A percentile compares a stretch with the other conserved stretches of the same genome.
Evolutionary conservation across 1,140 invertebrate species (phyloP).

Genomic region (Drosophila serrata): DNA sequence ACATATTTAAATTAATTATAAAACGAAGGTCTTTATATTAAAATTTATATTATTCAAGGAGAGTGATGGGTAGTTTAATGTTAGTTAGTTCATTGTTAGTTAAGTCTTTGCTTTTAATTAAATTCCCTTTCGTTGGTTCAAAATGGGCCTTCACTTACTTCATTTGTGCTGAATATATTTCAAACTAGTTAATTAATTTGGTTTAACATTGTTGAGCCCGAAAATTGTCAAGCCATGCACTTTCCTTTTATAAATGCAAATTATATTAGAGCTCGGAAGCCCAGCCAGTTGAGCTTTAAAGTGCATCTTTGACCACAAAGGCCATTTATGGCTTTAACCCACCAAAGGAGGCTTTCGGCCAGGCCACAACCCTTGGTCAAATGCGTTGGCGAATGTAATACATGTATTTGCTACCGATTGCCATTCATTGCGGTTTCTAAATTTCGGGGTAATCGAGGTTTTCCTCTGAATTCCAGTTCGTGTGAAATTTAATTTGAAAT

Average conservation of each 20-base stretch:
- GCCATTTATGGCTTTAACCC: slow-evolving; percentile 10
- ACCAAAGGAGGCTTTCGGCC: slow-evolving; percentile 5
- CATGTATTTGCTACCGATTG: slow-evolving; percentile 12
- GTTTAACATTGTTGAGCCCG: slow-evolving; percentile 1
- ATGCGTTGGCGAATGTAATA: slow-evolving; percentile 6
- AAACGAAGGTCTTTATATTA: neutral
- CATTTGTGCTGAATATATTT: neutral
- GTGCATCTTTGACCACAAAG: slow-evolving; percentile 12
- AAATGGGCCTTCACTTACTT: neutral
- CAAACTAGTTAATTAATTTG: neutral
- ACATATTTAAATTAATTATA: neutral
- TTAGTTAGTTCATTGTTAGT: neutral
- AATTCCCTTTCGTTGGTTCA: neutral
- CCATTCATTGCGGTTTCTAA: slow-evolving; percentile 9
- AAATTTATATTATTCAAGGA: neutral
- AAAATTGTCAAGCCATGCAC: slow-evolving; percentile 2
- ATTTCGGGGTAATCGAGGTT: slow-evolving; percentile 1
- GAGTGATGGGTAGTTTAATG: neutral
- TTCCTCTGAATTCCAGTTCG: too few species aligned
- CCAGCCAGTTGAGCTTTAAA: slow-evolving; percentile 17
- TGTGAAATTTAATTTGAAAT: neutral
- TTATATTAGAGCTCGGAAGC: neutral
- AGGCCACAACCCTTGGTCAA: slow-evolving; percentile 12
- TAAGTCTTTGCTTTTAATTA: neutral
- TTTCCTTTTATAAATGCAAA: slow-evolving; percentile 6